Evolutionary conservation across 1,140 invertebrate genomes (phyloP).

Genomic region (Drosophila melanica): DNA sequence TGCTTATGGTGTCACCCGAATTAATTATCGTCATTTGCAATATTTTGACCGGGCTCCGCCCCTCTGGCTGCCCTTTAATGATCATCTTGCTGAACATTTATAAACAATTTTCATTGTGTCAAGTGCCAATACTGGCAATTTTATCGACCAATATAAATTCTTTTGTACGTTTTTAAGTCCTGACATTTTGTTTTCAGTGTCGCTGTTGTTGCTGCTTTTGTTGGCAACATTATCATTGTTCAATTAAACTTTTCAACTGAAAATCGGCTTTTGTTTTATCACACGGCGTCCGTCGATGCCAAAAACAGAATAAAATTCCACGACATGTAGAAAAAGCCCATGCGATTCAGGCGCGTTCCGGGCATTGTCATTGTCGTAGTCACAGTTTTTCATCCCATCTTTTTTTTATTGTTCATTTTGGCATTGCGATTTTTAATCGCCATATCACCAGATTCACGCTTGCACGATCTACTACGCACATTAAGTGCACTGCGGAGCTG

Average conservation of each 20-base stretch:
- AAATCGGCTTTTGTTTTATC: conserved; percentile 82
- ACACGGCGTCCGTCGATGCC: conserved; percentile 64
- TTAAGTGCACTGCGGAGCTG: conserved; percentile 60
- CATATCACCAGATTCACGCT: conserved; percentile 80
- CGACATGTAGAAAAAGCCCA: conserved; percentile 28
- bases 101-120: conserved; percentile 25
- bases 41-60: too few relatives aligned
- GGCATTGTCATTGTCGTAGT: conserved; percentile 56
- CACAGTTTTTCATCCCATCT: conserved; percentile 9
- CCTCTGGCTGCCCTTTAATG: background rate
- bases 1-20: too few relatives aligned
- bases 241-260: conserved; percentile 82
- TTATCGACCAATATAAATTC: conserved; percentile 37
- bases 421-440: conserved; percentile 77
- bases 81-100: conserved; percentile 9
- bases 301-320: conserved; percentile 66
- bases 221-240: conserved; percentile 77
- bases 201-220: conserved; percentile 16
- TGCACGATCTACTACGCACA: conserved; percentile 79
- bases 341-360: conserved; percentile 26
- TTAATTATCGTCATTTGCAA: too few relatives aligned
- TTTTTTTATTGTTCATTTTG: conserved; percentile 46
- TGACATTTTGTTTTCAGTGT: conserved; percentile 54
- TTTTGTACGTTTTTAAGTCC: conserved; percentile 54
- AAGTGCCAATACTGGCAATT: conserved; percentile 36